Percentiles rank a stretch among this genome's conserved stretches.
Evolutionary conservation across 1,140 invertebrate genomes (phyloP).

Genomic region (Daktulosphaira vitifoliae): DNA sequence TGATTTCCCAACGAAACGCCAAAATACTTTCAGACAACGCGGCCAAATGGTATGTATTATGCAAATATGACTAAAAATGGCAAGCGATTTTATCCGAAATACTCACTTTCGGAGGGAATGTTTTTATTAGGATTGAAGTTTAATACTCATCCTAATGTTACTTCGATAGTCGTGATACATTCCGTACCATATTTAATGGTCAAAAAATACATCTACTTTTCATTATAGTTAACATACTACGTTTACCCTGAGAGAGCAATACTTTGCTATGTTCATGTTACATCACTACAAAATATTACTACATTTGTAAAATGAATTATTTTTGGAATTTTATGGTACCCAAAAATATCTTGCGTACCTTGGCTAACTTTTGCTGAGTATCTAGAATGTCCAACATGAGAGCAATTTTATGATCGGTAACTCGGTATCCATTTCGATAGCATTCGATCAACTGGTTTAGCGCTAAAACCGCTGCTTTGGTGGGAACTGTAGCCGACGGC

Average conservation of each 20-base stretch:
- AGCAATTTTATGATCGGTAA: constrained; percentile 63
- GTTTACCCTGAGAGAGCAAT: no score
- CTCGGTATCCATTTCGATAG: constrained; percentile 61
- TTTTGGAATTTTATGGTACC: no score
- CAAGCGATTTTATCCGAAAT: constrained; percentile 12
- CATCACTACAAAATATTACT: no score
- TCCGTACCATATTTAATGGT: no score
- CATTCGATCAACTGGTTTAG: constrained; percentile 57
- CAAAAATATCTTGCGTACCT: no score
- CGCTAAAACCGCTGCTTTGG: constrained; percentile 48
- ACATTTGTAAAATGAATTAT: no score
- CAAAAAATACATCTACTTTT: no score
- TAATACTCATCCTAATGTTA: no score
- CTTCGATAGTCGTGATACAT: no score
- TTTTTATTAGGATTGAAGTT: constrained; percentile 28
- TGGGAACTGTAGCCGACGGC: constrained; percentile 21
- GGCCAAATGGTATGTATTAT: constrained; percentile 29
- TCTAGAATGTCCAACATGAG: constrained; percentile 71
- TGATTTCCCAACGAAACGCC: constrained; percentile 28
- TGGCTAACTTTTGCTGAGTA: constrained; percentile 66
- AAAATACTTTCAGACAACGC: constrained; percentile 26
- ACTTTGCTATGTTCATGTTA: no score
- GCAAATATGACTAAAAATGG: constrained; percentile 17
- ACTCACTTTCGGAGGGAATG: constrained; percentile 1
- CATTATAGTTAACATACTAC: no score